phyloP scores from a whole-genome alignment of 2,113 vertebrate genomes.

The Leptobrachium ailaonicum region DNA sequence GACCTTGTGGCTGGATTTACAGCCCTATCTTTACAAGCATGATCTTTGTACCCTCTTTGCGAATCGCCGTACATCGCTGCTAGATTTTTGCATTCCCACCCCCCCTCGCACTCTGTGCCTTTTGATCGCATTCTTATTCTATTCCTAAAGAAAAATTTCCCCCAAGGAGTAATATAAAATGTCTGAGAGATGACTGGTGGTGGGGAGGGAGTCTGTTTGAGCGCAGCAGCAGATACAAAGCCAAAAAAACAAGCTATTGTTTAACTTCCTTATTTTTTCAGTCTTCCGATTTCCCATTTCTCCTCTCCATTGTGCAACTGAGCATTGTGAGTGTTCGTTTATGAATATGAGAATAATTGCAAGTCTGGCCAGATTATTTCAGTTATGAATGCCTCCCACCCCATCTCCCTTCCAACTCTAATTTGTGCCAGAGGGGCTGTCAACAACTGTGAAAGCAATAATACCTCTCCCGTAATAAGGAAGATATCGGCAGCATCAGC shows the following conservation, averaged over 20 bases:
- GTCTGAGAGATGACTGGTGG: background rate
- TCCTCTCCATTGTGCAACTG: background rate
- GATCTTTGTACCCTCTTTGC: conserved; percentile 2
- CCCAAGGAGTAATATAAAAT: background rate
- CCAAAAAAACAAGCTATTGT: conserved; percentile 11
- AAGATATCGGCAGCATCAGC: background rate
- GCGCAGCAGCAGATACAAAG: background rate
- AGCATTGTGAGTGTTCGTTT: background rate
- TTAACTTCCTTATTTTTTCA: conserved; percentile 8
- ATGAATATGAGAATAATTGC: conserved; percentile 3
- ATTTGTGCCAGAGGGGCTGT: background rate
- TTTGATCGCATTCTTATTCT: background rate
- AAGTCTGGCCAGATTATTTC: background rate
- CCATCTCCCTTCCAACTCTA: background rate
- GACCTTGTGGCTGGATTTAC: background rate
- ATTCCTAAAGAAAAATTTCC: background rate
- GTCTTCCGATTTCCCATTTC: background rate
- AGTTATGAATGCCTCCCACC: background rate
- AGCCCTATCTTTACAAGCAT: background rate
- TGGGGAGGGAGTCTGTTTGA: background rate
- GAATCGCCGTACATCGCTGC: background rate
- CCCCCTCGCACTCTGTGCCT: background rate
- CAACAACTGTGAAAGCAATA: background rate
- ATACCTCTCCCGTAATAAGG: background rate
- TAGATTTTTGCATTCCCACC: background rate